A percentile compares a stretch with the other conserved stretches of the same genome.
Conservation (phyloP, 2,888 invertebrate genomes). For the Tetranychus truncatus region DNA sequence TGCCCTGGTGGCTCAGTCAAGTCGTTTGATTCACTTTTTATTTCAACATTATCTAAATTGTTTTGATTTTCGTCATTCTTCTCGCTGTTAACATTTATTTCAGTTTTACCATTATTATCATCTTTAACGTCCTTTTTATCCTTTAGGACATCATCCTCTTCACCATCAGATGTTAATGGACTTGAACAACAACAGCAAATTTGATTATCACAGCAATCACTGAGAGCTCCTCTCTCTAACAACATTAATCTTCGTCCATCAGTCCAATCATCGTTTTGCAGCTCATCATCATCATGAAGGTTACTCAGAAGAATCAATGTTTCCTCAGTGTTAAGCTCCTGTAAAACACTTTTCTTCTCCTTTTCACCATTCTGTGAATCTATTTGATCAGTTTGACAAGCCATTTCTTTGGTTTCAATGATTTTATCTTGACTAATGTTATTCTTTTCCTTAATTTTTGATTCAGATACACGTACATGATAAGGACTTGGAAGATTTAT, state of each 20-base stretch:
- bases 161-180: neutral
- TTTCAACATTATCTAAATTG: neutral
- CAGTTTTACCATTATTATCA: neutral
- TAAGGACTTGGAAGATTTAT: neutral
- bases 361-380: too few relatives aligned
- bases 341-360: neutral
- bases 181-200: conserved; percentile 5
- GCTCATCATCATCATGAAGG: neutral
- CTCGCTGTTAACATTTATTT: neutral
- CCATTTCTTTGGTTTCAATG: neutral
- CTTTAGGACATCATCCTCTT: conserved; percentile 9
- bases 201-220: conserved; percentile 18
- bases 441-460: neutral
- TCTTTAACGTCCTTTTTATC: neutral
- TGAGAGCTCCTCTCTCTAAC: conserved; percentile 13
- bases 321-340: neutral
- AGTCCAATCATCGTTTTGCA: neutral
- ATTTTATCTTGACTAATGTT: neutral
- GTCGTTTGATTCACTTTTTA: neutral
- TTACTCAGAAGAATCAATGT: neutral
- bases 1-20: conserved; percentile 22
- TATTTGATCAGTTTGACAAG: neutral
- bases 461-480: neutral
- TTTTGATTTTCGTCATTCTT: neutral
- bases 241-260: neutral